A percentile compares a stretch with the other conserved stretches of the same genome.
These are phyloP conservation scores for Rhincodon typus DNA, from an alignment of 2,797 vertebrate genomes.

Conservation along the genomic window DNA sequence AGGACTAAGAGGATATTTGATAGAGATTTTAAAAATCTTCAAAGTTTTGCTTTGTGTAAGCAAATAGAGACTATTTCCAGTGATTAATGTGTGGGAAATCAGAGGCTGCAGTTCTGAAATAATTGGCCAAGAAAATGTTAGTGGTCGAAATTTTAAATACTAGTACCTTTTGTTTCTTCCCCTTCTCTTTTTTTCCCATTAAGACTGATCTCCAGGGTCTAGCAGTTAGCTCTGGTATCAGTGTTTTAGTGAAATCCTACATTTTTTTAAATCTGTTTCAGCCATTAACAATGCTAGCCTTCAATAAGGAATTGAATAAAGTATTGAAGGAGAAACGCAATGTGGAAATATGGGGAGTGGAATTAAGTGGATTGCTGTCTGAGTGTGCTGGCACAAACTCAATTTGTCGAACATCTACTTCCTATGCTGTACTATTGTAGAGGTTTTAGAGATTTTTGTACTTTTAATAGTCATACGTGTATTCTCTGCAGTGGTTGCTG, in stretches of 20 bases:
- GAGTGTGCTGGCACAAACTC: not conserved
- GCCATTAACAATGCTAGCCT: not conserved
- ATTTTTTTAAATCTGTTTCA: not conserved
- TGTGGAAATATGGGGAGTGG: not conserved
- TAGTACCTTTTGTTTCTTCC: not conserved
- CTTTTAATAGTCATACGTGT: not conserved
- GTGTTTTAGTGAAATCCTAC: not conserved
- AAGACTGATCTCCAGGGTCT: not conserved
- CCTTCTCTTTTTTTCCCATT: not conserved
- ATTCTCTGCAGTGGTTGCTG: not conserved
- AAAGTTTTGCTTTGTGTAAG: no score
- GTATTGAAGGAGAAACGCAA: not conserved
- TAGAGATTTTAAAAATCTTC: no score
- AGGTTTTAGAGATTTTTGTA: no score
- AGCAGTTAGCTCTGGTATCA: not conserved
- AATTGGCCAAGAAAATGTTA: no score
- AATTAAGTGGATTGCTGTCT: not conserved
- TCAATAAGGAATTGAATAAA: not conserved
- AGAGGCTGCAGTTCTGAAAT: no score
- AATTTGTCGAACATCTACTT: not conserved
- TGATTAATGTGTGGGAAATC: no score
- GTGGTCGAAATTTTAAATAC: no score
- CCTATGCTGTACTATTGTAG: not conserved
- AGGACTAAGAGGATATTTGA: no score
- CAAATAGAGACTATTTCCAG: no score